A percentile compares a stretch with the other conserved stretches of the same genome.
These are phyloP conservation scores for Euclidia mi DNA, from an alignment of 2,888 invertebrate species.

Conservation along the genomic window DNA sequence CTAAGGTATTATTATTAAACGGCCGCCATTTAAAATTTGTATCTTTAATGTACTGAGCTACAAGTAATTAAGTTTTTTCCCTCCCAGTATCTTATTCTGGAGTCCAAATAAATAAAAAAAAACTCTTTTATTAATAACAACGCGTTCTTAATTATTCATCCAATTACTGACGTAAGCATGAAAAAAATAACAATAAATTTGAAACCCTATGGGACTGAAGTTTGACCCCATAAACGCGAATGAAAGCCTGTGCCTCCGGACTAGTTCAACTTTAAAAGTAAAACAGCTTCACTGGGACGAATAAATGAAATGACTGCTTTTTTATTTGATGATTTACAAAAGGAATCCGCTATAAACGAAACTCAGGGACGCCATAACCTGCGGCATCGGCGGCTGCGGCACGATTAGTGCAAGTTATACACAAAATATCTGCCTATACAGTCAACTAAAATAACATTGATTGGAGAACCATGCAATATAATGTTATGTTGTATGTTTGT, in stretches of 20 bases:
- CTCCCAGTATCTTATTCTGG: no score
- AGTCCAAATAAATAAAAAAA: no score
- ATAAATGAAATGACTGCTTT: slow-evolving; percentile 24
- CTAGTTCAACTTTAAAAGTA: slow-evolving; percentile 24
- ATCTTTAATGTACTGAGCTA: no score
- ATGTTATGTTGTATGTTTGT: no score
- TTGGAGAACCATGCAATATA: no score
- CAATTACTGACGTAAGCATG: background rate
- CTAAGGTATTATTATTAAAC: no score
- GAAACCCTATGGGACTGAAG: slow-evolving; percentile 1
- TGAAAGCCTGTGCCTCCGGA: slow-evolving; percentile 4
- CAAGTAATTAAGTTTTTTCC: no score
- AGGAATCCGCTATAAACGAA: slow-evolving; percentile 36
- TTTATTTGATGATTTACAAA: slow-evolving; percentile 45
- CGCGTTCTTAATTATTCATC: background rate
- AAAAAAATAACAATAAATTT: slow-evolving; percentile 3
- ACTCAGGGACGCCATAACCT: background rate
- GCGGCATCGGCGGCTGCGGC: no score
- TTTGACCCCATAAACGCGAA: slow-evolving; percentile 4
- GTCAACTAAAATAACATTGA: no score
- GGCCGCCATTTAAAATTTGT: no score
- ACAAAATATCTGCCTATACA: no score
- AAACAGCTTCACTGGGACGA: slow-evolving; percentile 29
- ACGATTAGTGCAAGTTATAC: no score
- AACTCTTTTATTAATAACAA: background rate